Base-by-base conservation (phyloP, 2,888 invertebrate genomes). In the Fissipunctia ypsillon region DNA sequence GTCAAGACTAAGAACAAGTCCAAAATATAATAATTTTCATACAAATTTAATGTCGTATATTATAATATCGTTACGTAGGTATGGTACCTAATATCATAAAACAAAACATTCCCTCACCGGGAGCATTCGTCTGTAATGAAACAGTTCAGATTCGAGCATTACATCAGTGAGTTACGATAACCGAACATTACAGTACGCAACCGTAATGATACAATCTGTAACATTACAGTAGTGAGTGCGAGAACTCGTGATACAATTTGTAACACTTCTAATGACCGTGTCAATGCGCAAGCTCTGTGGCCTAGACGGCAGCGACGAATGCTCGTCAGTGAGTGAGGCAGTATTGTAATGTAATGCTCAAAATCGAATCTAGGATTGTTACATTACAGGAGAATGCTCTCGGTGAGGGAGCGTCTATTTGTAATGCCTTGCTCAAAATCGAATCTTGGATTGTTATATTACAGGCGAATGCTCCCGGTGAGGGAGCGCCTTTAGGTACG, bases 11-110 rank as follows among this genome's bases (percentile, higher is more conserved):
- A 43, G 5, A 75, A 52, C n/a, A 66, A 59, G 28, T 52, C n/a
- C 19, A 74, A 74, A 66, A 38, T 52, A 65, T 31, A n/a, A 9
- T 14, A n/a, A 43, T 4, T 31, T 57, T 61, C 56, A 28, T 48
- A 73, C 50, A 63, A 45, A 28, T 35, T 25, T 19, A n/a, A 50
- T 57, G 1, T 22, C 16, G 0, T 12, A 25, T 35, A 4, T 43
- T 67, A 50, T 16, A 63, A 54, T 54, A 38, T 31, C n/a, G 10
- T 63, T 25, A 61, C 3, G n/a, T 45, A 61, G 43, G n/a, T 45
- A 45, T 7, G 28, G 31, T 60, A 43, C 19, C 48, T 16, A 25
- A 64, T n/a, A 50, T 12, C 14, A 25, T 28, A 38, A 43, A 54
- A 45, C 3, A 71, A 41, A 71, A 71, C 43, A 3, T 12, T 9